Base-by-base conservation (phyloP, 2,888 invertebrate genomes). In the Antheraea yamamai region DNA sequence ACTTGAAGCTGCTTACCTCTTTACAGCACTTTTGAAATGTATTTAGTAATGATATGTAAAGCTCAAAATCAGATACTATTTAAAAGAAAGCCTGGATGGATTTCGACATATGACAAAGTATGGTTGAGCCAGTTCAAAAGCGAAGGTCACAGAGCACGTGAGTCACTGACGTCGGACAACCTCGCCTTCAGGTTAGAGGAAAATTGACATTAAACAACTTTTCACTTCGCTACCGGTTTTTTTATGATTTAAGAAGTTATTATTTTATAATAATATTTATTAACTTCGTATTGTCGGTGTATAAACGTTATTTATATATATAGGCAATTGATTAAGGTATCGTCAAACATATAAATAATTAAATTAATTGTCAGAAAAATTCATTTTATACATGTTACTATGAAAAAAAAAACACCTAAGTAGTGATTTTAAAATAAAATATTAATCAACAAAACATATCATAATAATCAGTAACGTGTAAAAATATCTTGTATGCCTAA, bases 91-190 rank as follows among this genome's bases (percentile, higher is more conserved):
- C 26, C 64, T 66, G 4, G 4, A 30, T 66, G 3, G 16, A 66
- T 66, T 66, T 66, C 30, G 26, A 66, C 3, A 61, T 30, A 66
- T 66, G 68, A 74, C n/a, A 75, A 76, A 72, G 77, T 77, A 74
- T 77, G 72, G 20, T 39, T 39, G 39, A 35, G 70, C 70, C 39
- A 39, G 70, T 70, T 70, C 70, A 77, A 73, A 72, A 73, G 75
- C 64, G 77, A 83, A 84, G 84, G 84, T 82, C 83, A 76, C 64
- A 12, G 58, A 76, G 82, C 84, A 82, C 84, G 83, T 85, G 84
- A 85, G 81, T 81, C 80, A 80, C 76, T 81, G 81, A 83, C 81
- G 81, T 80, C 79, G 75, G 76, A 66, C 76, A 74, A 76, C 78
- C 78, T 78, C 74, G 61, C 47, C 61, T 74, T 74, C 39, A 61